Evolutionary conservation across 2,113 vertebrate species (phyloP).

Genomic region (Candoia aspera): DNA sequence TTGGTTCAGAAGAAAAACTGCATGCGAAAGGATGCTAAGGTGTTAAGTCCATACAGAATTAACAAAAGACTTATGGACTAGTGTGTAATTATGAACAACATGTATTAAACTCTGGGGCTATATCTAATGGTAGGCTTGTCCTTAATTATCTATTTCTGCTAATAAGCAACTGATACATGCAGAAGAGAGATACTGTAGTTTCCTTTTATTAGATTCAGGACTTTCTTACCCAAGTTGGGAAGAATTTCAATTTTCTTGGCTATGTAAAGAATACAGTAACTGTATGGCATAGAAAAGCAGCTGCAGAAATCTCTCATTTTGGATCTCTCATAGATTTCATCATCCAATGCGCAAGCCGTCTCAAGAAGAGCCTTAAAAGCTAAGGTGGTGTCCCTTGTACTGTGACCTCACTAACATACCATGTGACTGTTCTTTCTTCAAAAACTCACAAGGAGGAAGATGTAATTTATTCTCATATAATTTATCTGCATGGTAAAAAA

Average conservation of each 20-base stretch:
- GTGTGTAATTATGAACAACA: not conserved
- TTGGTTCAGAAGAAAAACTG: too few species aligned
- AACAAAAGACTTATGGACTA: not conserved
- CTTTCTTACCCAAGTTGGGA: not conserved
- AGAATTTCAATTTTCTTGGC: not conserved
- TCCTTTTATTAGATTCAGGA: not conserved
- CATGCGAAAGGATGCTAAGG: too few species aligned
- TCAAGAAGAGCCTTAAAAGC: slow-evolving; percentile 68
- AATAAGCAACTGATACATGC: not conserved
- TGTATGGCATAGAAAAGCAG: slow-evolving; percentile 41
- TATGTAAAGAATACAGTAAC: not conserved
- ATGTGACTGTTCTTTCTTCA: slow-evolving; percentile 40
- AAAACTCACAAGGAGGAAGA: not conserved
- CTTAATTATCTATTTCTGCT: not conserved
- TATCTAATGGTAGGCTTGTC: not conserved
- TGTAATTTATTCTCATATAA: slow-evolving; percentile 44
- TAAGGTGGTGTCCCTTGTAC: slow-evolving; percentile 74
- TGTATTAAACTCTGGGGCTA: not conserved
- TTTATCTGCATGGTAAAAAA: slow-evolving; percentile 30
- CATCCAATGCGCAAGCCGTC: slow-evolving; percentile 57
- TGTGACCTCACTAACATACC: slow-evolving; percentile 64
- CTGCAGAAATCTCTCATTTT: slow-evolving; percentile 37
- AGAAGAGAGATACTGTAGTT: not conserved
- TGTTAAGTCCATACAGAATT: not conserved
- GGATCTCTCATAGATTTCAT: slow-evolving; percentile 35